Conservation (phyloP, 2,113 vertebrate genomes). For the Pomatostomus ruficeps region DNA sequence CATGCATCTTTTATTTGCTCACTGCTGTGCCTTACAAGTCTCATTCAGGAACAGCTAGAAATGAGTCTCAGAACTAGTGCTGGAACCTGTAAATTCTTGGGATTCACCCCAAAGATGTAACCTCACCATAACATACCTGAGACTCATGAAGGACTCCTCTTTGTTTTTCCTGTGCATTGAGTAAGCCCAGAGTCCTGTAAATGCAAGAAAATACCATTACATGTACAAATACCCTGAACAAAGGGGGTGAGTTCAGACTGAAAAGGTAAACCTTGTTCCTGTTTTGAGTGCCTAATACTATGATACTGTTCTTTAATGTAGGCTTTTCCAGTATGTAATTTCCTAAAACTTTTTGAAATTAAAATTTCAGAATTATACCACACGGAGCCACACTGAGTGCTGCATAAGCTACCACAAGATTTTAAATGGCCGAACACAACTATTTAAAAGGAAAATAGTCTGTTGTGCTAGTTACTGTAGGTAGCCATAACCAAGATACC, state of each 20-base stretch:
- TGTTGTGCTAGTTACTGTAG: neutral
- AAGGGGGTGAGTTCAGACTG: neutral
- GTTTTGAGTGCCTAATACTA: neutral
- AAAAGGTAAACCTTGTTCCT: neutral
- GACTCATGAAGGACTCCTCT: neutral
- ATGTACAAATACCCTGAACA: neutral
- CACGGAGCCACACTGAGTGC: neutral
- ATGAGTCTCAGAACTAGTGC: neutral
- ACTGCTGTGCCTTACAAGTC: neutral
- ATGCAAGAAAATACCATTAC: neutral
- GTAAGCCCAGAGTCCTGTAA: neutral
- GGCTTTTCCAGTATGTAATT: neutral
- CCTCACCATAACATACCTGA: neutral
- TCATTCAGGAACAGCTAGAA: neutral
- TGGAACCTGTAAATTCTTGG: neutral
- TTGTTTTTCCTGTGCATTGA: neutral
- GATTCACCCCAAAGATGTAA: neutral
- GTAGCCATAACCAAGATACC: neutral
- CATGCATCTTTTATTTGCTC: constrained; percentile 33
- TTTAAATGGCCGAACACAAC: neutral
- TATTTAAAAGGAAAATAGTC: neutral
- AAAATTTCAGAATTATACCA: neutral
- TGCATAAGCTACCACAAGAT: neutral
- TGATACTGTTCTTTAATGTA: neutral
- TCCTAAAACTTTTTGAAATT: neutral